These are phyloP conservation scores for Antheraea pernyi DNA, from an alignment of 1,140 invertebrate species.

Conservation along the genomic window DNA sequence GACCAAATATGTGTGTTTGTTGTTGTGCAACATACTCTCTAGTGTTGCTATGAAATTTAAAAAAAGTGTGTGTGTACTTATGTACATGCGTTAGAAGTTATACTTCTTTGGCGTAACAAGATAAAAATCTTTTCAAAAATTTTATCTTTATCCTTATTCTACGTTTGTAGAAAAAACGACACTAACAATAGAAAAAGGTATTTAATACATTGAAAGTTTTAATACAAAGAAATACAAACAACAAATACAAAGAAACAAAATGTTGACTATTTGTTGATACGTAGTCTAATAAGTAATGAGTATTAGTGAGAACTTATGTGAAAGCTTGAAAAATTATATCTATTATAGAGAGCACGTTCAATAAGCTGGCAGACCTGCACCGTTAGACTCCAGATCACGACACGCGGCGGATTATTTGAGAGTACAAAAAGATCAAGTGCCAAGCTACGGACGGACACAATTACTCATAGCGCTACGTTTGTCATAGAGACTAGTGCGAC, in stretches of 20 bases:
- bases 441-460: slow-evolving; percentile 61
- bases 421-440: slow-evolving; percentile 72
- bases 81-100: too few species aligned
- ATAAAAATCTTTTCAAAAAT: too few species aligned
- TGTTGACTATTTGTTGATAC: too few species aligned
- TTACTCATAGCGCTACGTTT: slow-evolving; percentile 71
- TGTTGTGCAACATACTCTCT: neutral
- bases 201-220: too few species aligned
- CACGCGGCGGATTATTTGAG: slow-evolving; percentile 71
- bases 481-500: slow-evolving; percentile 64
- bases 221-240: too few species aligned
- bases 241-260: too few species aligned
- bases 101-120: too few species aligned
- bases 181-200: too few species aligned
- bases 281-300: slow-evolving; percentile 36
- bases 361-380: slow-evolving; percentile 70
- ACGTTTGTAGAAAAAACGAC: too few species aligned
- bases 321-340: slow-evolving; percentile 75
- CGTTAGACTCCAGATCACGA: slow-evolving; percentile 76
- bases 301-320: slow-evolving; percentile 63
- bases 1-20: slow-evolving; percentile 38
- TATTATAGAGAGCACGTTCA: slow-evolving; percentile 69
- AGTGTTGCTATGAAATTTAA: neutral
- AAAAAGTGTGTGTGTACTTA: too few species aligned
- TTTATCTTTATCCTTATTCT: too few species aligned